These are phyloP conservation scores for Dendroctonus ponderosae DNA, from an alignment of 1,140 invertebrate genomes.

Conservation along the genomic window DNA sequence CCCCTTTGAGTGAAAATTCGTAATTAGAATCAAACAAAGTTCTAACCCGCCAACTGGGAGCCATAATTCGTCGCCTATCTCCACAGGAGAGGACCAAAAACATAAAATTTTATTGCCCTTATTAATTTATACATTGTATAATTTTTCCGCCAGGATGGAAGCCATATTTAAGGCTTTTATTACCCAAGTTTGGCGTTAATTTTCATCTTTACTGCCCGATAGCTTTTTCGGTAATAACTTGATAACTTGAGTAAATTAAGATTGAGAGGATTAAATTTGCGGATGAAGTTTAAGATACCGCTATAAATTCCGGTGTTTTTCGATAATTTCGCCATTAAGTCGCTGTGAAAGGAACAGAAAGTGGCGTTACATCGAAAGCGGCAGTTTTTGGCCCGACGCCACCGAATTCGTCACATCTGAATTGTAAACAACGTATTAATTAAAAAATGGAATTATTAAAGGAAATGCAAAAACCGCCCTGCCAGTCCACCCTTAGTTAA, in stretches of 20 bases:
- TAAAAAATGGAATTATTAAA: constrained; percentile 3
- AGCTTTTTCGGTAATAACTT: constrained; percentile 9
- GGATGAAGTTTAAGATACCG: too few relatives aligned
- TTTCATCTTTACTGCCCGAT: constrained; percentile 23
- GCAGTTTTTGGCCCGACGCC: too few relatives aligned
- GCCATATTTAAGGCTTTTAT: constrained; percentile 19
- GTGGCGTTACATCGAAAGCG: too few relatives aligned
- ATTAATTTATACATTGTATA: constrained; percentile 21
- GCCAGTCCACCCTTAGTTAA: constrained; percentile 10
- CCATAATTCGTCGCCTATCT: too few relatives aligned
- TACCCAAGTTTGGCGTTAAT: constrained; percentile 19
- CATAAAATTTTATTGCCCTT: constrained; percentile 19
- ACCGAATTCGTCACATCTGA: background rate
- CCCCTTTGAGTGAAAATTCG: too few relatives aligned
- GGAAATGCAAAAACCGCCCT: constrained; percentile 3
- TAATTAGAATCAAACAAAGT: too few relatives aligned
- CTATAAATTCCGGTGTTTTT: too few relatives aligned
- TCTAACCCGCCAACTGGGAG: too few relatives aligned
- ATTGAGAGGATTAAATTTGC: background rate
- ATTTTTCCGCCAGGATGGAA: constrained; percentile 13
- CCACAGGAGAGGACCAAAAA: background rate
- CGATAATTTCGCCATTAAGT: too few relatives aligned
- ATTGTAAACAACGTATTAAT: constrained; percentile 5
- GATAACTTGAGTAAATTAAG: constrained; percentile 17
- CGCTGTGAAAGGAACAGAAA: too few relatives aligned